Evolutionary conservation across 1,140 invertebrate genomes (phyloP), one percentile per base, ranked within the genome.

Genomic region (Rhopalosiphum padi): DNA sequence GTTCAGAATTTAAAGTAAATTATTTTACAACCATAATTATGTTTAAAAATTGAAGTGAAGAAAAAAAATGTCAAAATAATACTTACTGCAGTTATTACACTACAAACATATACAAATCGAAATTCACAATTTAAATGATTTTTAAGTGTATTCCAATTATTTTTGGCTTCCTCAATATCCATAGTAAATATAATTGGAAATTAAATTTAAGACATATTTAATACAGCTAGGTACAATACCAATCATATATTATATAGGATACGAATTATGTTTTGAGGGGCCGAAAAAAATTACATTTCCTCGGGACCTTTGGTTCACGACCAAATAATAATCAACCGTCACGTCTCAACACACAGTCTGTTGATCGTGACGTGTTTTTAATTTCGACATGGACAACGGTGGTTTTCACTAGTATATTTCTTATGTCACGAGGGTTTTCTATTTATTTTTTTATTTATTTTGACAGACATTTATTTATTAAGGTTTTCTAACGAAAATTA

Each of bases 331-430:
- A 93, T 93, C 48, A 86, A 93, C 46, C 77, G 82, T 93, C 91
- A 93, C 91, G 82, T 93, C 37, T 51, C 25, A 55, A 86, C 43
- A 90, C n/a, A 91, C 77, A 53, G 77, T 86, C 48, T 55, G 91
- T 53, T 93, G 91, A 93, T 93, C 77, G 91, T 93, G 91, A 93
- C 91, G 77, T 85, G 91, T 93, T 93, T 93, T 93, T 93, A 93
- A 93, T 93, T 86, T 93, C 23, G 22, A 83, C 77, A 41, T 37
- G 30, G 68, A 92, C 89, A 83, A 83, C 48, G 77, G 48, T 93
- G 91, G 91, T 93, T 86, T 91, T 93, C 35, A 37, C 35, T n/a
- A 86, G 91, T 83, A 93, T 83, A 93, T 85, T 86, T 93, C 35
- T 51, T 37, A 83, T 68, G 82, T 30, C 91, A 93, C 23, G 91